These are phyloP conservation scores for Drosophila nr. medialis DNA, from an alignment of 2,888 invertebrate species.

Conservation along the genomic window DNA sequence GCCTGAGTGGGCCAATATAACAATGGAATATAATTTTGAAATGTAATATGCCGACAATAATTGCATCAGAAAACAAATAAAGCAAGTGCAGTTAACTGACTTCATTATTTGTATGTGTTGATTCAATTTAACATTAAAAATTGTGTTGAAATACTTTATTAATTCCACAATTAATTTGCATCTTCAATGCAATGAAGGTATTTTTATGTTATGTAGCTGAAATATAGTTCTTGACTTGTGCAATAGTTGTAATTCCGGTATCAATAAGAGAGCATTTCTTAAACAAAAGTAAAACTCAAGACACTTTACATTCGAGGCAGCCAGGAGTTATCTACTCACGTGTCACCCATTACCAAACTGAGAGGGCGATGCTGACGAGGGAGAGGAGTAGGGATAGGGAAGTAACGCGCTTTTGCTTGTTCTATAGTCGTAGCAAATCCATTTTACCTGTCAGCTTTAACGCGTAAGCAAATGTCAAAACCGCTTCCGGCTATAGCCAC, in stretches of 20 bases:
- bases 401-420: conserved; percentile 37
- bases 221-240: not conserved
- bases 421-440: conserved; percentile 75
- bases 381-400: not conserved
- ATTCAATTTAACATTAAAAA: no score
- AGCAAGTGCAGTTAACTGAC: no score
- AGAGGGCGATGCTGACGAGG: not conserved
- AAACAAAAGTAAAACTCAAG: not conserved
- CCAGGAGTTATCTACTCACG: conserved; percentile 45
- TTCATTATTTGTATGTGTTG: no score
- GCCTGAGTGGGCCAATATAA: not conserved
- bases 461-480: conserved; percentile 77
- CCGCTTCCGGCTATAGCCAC: conserved; percentile 32
- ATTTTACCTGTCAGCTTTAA: conserved; percentile 78
- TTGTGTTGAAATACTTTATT: no score
- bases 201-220: no score
- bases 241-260: no score
- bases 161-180: no score
- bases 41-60: no score
- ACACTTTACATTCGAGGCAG: conserved; percentile 13
- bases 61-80: no score
- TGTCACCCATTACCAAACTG: conserved; percentile 37
- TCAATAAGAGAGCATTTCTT: not conserved
- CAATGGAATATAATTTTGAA: not conserved
- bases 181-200: no score